Evolutionary conservation across 1,140 invertebrate species (phyloP).

Genomic region (Brachionus manjavacas): DNA sequence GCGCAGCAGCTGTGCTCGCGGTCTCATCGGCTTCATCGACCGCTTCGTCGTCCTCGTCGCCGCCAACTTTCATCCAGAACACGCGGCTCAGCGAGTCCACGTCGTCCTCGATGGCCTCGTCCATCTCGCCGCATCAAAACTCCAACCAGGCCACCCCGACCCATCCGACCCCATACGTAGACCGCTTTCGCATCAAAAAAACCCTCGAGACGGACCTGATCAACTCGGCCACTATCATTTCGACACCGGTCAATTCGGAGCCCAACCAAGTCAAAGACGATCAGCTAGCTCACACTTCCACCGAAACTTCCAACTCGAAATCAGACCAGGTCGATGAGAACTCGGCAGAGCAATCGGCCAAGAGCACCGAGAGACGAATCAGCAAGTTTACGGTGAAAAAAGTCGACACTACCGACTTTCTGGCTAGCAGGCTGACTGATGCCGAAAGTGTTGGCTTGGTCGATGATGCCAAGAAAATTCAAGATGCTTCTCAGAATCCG

Average conservation of each 20-base stretch:
- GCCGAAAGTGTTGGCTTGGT: not conserved
- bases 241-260: not conserved
- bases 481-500: not conserved
- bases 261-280: not conserved
- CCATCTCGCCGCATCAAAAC: not conserved
- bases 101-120: not conserved
- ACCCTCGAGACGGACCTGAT: not conserved
- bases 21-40: not conserved
- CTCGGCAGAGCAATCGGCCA: not conserved
- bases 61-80: constrained; percentile 1
- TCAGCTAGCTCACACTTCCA: not conserved
- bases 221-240: not conserved
- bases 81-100: not conserved
- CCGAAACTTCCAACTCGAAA: not conserved
- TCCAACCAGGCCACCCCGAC: not conserved
- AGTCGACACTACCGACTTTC: constrained; percentile 6
- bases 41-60: constrained; percentile 1
- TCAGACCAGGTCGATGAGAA: not conserved
- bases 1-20: not conserved
- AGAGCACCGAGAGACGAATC: not conserved
- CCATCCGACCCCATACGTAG: not conserved
- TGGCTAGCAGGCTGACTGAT: not conserved
- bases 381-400: constrained; percentile 42
- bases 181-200: constrained; percentile 2
- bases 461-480: not conserved